Evolutionary conservation across 1,140 invertebrate genomes (phyloP).

Genomic region (Pachypsylla venusta): DNA sequence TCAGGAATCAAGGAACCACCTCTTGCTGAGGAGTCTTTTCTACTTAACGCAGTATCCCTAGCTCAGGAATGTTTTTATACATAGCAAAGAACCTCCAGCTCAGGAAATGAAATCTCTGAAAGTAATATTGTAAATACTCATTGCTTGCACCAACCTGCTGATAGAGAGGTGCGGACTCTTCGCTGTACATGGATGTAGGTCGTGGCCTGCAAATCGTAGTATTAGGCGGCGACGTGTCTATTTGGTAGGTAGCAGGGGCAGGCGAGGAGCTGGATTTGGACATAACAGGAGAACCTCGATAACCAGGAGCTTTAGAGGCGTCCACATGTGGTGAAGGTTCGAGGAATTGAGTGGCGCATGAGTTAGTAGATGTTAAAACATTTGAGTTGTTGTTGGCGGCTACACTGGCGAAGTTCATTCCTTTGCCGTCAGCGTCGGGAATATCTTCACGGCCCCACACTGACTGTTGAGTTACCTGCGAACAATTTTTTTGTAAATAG

Average conservation of each 20-base stretch:
- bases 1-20: too few relatives aligned
- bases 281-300: conserved; percentile 50
- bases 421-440: conserved; percentile 34
- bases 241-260: conserved; percentile 1
- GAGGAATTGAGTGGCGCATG: conserved; percentile 35
- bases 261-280: neutral
- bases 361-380: conserved; percentile 27
- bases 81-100: too few relatives aligned
- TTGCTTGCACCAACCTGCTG: neutral
- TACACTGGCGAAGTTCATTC: conserved; percentile 57
- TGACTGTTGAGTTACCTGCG: conserved; percentile 38
- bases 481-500: too few relatives aligned
- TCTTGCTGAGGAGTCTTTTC: too few relatives aligned
- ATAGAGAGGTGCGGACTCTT: neutral
- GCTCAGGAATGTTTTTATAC: too few relatives aligned
- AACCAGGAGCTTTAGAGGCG: conserved; percentile 66
- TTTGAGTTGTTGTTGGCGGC: conserved; percentile 42
- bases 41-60: too few relatives aligned
- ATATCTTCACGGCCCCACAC: conserved; percentile 51
- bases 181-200: conserved; percentile 8
- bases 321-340: conserved; percentile 45
- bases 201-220: conserved; percentile 13
- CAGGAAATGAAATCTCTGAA: too few relatives aligned
- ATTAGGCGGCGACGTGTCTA: neutral
- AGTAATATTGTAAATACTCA: too few relatives aligned